phyloP scores from a whole-genome alignment of 2,797 vertebrate species.

The Neostethus bicornis region DNA sequence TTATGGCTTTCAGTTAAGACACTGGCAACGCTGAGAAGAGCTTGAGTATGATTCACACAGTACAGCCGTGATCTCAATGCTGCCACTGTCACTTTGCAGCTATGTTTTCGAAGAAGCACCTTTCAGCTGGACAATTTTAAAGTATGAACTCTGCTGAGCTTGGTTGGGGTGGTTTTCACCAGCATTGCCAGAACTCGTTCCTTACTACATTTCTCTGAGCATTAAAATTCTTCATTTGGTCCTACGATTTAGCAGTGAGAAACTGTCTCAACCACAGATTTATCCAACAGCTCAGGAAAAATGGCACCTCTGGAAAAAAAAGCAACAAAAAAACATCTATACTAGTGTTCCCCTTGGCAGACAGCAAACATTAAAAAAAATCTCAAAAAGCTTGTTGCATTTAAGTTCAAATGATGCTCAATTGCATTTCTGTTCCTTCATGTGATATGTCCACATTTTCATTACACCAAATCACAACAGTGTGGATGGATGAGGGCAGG shows the following conservation, averaged over 20 bases:
- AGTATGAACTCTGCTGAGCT: conserved; percentile 21
- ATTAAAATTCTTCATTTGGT: conserved; percentile 56
- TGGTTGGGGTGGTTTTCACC: conserved; percentile 27
- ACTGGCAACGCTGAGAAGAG: conserved; percentile 33
- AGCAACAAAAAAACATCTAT: conserved; percentile 14
- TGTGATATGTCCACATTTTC: conserved; percentile 53
- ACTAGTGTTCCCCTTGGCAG: conserved; percentile 47
- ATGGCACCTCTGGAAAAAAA: conserved; percentile 39
- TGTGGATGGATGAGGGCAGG: conserved; percentile 39
- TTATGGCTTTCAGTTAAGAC: conserved; percentile 69
- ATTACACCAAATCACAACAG: conserved; percentile 62
- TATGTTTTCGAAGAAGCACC: conserved; percentile 48
- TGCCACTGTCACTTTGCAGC: conserved; percentile 35
- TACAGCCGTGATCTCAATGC: conserved; percentile 32
- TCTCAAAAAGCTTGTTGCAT: conserved; percentile 33
- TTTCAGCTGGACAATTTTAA: conserved; percentile 37
- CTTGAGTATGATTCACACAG: conserved; percentile 26
- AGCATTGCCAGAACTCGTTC: conserved; percentile 23
- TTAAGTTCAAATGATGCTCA: conserved; percentile 35
- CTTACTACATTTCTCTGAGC: conserved; percentile 17
- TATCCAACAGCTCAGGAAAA: conserved; percentile 28
- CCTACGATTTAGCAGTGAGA: conserved; percentile 39
- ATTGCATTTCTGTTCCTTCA: conserved; percentile 54
- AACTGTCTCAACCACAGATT: conserved; percentile 26
- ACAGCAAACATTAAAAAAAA: conserved; percentile 31